These are phyloP conservation scores for Nyctibius grandis DNA, from an alignment of 2,797 vertebrate genomes.

Conservation along the genomic window DNA sequence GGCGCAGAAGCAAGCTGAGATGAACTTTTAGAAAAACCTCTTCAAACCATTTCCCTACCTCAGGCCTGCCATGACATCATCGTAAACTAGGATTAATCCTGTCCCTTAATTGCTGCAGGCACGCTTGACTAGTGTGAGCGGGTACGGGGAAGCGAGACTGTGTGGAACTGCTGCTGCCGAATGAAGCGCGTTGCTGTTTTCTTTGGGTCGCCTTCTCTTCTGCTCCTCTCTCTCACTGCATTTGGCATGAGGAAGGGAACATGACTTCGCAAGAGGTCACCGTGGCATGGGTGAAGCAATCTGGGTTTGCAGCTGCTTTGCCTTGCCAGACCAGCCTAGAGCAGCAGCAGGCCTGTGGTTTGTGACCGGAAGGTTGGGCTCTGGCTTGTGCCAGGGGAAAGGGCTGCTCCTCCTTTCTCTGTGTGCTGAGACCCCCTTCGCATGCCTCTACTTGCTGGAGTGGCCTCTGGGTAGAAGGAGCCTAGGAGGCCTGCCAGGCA, in stretches of 20 bases:
- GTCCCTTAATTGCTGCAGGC: background rate
- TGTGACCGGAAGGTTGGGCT: background rate
- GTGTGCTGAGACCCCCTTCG: background rate
- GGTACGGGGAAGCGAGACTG: background rate
- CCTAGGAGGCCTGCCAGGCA: background rate
- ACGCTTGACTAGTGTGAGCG: fast-evolving
- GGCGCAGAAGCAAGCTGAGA: background rate
- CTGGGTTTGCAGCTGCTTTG: background rate
- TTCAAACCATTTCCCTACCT: background rate
- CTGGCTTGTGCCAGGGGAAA: background rate
- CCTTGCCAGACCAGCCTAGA: background rate
- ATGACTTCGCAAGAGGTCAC: background rate
- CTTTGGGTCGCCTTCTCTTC: background rate
- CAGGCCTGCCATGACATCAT: background rate
- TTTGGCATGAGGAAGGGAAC: background rate
- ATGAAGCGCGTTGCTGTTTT: fast-evolving
- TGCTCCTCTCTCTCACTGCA: background rate
- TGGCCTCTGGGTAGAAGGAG: background rate
- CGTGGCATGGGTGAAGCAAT: background rate
- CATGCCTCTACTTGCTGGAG: background rate
- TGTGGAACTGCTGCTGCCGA: fast-evolving
- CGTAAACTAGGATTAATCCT: background rate
- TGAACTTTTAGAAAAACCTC: background rate
- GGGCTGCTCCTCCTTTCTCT: background rate
- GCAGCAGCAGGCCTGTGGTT: background rate